Evolutionary conservation across 2,113 vertebrate species (phyloP), one percentile per base, ranked within the genome.

Genomic region (Nibea coibor): DNA sequence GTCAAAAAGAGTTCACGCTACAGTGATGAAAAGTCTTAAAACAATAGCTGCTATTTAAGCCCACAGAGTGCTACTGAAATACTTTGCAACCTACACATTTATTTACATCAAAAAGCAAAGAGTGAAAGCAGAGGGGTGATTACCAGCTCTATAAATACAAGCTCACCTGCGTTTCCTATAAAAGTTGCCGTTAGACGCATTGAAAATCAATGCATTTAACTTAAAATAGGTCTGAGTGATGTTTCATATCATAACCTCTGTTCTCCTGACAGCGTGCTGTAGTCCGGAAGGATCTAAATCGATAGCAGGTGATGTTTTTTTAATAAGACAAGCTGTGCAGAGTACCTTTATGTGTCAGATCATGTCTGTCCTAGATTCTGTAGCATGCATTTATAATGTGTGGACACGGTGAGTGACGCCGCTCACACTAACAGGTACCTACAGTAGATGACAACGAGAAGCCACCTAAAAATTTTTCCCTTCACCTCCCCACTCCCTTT

Each of bases 81-180:
- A 17, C 66, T 35, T 47, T 17, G 63, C 79, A 31, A 71, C 69
- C 28, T 53, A 43, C 87, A 92, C 84, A 88, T 91, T 86, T 91
- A 94, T 94, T 94, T 94, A 87, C 91, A 83, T 80, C 58, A 85
- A 50, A 64, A 92, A 78, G 77, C 67, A 75, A 72, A 80, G 73
- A 22, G n/a, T 62, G 57, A 67, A 76, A 69, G 59, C 43, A 61
- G 63, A 75, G n/a, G 20, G 67, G 22, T 42, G 47, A 67, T 56
- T 26, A 76, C 35, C 31, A 66, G 70, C 54, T 56, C 70, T 81
- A 66, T 77, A 80, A 86, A 87, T 85, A 86, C 72, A 88, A 81
- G 75, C 58, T 70, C 9, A 57, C 39, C 47, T 61, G 76, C 75
- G 43, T 50, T 28, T 67, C 45, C 71, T 75, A 72, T n/a, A 64